Evolutionary conservation across 1,140 invertebrate species (phyloP).

Genomic region (Achroia grisella): DNA sequence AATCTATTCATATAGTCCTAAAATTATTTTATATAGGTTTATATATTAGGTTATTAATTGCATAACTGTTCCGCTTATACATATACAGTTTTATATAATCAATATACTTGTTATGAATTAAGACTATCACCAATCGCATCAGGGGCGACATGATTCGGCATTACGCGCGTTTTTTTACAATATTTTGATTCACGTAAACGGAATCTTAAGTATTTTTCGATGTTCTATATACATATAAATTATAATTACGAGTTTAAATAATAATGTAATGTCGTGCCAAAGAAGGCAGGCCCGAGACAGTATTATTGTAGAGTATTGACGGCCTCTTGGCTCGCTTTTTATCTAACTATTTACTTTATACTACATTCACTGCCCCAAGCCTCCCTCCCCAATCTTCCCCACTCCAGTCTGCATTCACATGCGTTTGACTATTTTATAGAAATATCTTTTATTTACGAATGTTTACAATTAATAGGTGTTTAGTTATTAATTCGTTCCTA

Average conservation of each 20-base stretch:
- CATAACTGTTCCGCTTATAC: not conserved
- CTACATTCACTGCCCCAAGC: not conserved
- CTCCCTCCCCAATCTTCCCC: no score
- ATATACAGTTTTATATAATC: not conserved
- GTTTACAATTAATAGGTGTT: no score
- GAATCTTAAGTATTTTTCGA: conserved; percentile 2
- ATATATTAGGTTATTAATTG: not conserved
- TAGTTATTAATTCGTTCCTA: no score
- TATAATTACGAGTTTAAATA: no score
- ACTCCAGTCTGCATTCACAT: no score
- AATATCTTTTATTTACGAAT: not conserved
- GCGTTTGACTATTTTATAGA: not conserved
- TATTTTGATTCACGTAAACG: not conserved
- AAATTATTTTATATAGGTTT: not conserved
- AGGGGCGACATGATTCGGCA: not conserved
- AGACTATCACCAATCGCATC: no score
- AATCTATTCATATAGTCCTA: no score
- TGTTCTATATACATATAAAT: conserved; percentile 3
- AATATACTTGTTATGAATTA: not conserved
- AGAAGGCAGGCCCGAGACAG: not conserved
- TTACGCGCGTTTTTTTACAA: not conserved
- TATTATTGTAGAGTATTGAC: not conserved
- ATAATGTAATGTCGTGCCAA: not conserved
- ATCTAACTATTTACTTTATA: not conserved
- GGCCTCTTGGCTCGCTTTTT: no score